Percentiles rank a stretch among this genome's conserved stretches.
phyloP scores from a whole-genome alignment of 2,113 vertebrate genomes.

The Apodemus sylvaticus region DNA sequence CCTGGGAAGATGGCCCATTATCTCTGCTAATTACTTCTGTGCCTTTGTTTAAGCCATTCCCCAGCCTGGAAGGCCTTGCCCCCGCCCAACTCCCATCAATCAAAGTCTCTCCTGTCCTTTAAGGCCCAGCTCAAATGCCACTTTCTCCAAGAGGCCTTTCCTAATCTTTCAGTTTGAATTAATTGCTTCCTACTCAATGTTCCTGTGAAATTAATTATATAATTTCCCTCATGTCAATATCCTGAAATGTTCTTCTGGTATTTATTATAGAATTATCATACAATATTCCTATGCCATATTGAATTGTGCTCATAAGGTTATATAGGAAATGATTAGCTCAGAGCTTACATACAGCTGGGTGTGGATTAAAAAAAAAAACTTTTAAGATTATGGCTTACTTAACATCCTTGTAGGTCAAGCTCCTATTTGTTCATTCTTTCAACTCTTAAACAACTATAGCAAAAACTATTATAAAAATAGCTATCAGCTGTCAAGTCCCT shows the following conservation, averaged over 20 bases:
- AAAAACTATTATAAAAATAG: slow-evolving; percentile 10
- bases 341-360: background rate
- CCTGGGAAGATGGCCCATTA: slow-evolving; percentile 66
- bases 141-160: slow-evolving; percentile 49
- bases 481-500: background rate
- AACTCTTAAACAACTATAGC: slow-evolving; percentile 1
- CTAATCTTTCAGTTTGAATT: slow-evolving; percentile 46
- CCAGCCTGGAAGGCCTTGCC: slow-evolving; percentile 56
- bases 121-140: slow-evolving; percentile 44
- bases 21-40: slow-evolving; percentile 70
- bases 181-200: slow-evolving; percentile 32
- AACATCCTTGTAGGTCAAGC: slow-evolving; percentile 12
- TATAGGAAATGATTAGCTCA: slow-evolving; percentile 1
- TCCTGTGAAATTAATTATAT: slow-evolving; percentile 3
- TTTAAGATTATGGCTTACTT: slow-evolving; percentile 33
- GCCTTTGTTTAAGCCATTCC: slow-evolving; percentile 59
- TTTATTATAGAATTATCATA: background rate
- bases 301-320: slow-evolving; percentile 34
- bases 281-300: background rate
- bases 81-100: background rate
- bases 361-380: slow-evolving; percentile 19
- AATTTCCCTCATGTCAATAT: background rate
- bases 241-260: slow-evolving; percentile 10
- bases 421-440: background rate
- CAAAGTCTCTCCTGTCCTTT: slow-evolving; percentile 46